Evolutionary conservation across 2,113 vertebrate genomes (phyloP).

Genomic region (Reinhardtius hippoglossoides): DNA sequence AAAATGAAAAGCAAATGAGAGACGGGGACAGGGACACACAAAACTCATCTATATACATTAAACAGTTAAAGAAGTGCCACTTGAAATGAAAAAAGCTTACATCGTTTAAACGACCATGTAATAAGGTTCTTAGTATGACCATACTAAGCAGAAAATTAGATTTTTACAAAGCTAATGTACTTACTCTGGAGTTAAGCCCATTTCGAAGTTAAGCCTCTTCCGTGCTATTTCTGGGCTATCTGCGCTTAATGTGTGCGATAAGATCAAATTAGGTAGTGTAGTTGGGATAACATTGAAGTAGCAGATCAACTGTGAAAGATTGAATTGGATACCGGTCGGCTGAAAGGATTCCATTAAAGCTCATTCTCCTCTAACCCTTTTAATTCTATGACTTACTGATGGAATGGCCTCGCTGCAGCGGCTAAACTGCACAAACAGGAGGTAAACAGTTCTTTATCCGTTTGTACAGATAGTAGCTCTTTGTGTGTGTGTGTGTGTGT

Average conservation of each 20-base stretch:
- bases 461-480: not conserved
- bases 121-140: slow-evolving; percentile 25
- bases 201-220: slow-evolving; percentile 48
- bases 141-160: slow-evolving; percentile 20
- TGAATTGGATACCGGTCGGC: slow-evolving; percentile 37
- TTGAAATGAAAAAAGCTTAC: slow-evolving; percentile 17
- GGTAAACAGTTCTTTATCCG: slow-evolving; percentile 6
- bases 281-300: slow-evolving; percentile 63
- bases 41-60: not conserved
- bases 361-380: slow-evolving; percentile 32
- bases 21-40: not conserved
- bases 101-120: slow-evolving; percentile 35
- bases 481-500: not conserved
- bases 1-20: slow-evolving; percentile 3
- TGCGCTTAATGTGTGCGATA: slow-evolving; percentile 57
- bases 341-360: slow-evolving; percentile 49
- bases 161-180: slow-evolving; percentile 46
- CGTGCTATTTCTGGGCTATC: slow-evolving; percentile 44
- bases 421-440: slow-evolving; percentile 11
- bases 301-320: slow-evolving; percentile 62
- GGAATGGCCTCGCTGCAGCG: not conserved
- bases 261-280: slow-evolving; percentile 58
- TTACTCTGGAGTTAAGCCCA: slow-evolving; percentile 57
- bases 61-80: not conserved
- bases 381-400: slow-evolving; percentile 48